Conservation (phyloP, 2,888 invertebrate species). For the Chloroclystis v-ata region DNA sequence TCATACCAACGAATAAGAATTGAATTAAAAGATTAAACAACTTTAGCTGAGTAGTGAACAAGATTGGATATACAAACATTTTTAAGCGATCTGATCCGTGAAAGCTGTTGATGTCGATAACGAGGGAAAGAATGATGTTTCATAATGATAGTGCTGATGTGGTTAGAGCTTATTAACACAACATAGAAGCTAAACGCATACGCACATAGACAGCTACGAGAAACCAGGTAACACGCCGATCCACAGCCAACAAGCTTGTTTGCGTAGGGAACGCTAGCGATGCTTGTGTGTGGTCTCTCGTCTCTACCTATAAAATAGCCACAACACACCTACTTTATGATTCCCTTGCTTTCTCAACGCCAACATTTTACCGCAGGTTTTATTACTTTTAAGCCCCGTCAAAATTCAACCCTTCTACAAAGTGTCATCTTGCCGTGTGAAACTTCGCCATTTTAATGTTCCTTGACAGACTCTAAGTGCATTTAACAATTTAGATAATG, state of each 20-base stretch:
- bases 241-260: slow-evolving; percentile 56
- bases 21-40: slow-evolving; percentile 6
- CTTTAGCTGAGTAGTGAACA: slow-evolving; percentile 20
- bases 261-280: slow-evolving; percentile 56
- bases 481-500: slow-evolving; percentile 69
- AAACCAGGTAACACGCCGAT: slow-evolving; percentile 41
- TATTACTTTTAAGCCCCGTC: slow-evolving; percentile 14
- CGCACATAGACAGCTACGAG: slow-evolving; percentile 50
- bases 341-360: slow-evolving; percentile 20
- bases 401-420: slow-evolving; percentile 32
- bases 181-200: slow-evolving; percentile 52
- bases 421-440: slow-evolving; percentile 40
- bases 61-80: slow-evolving; percentile 38
- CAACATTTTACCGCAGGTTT: slow-evolving; percentile 8
- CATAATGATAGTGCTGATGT: slow-evolving; percentile 63
- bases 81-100: slow-evolving; percentile 43
- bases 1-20: background rate
- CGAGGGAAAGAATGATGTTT: slow-evolving; percentile 64
- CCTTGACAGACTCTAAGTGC: slow-evolving; percentile 53
- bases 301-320: slow-evolving; percentile 28
- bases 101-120: slow-evolving; percentile 58
- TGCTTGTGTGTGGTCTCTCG: slow-evolving; percentile 65
- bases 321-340: slow-evolving; percentile 29
- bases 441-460: slow-evolving; percentile 42
- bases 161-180: slow-evolving; percentile 66